Evolutionary conservation across 2,797 vertebrate species (phyloP).

Genomic region (Chromis chromis): DNA sequence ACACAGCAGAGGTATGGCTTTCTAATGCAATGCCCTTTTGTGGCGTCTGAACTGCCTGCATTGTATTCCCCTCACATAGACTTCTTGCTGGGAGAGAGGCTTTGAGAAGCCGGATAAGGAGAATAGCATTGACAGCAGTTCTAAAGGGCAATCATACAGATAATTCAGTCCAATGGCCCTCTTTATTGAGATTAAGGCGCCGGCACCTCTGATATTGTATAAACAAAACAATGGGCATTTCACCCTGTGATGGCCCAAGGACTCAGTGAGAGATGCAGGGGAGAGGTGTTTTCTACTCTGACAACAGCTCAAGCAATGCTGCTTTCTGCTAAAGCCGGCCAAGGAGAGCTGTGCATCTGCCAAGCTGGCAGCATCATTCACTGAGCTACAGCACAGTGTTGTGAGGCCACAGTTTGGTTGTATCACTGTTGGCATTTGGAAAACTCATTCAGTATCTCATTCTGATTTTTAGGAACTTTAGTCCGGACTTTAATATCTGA

Average conservation of each 20-base stretch:
- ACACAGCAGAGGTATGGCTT: slow-evolving; percentile 82
- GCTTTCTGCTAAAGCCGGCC: slow-evolving; percentile 50
- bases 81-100: slow-evolving; percentile 72
- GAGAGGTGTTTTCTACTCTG: slow-evolving; percentile 51
- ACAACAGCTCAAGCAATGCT: slow-evolving; percentile 50
- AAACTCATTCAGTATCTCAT: slow-evolving; percentile 8
- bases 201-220: slow-evolving; percentile 76
- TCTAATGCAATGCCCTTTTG: slow-evolving; percentile 84
- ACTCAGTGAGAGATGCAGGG: slow-evolving; percentile 54
- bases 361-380: slow-evolving; percentile 50
- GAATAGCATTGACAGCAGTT: slow-evolving; percentile 82
- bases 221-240: slow-evolving; percentile 79
- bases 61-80: slow-evolving; percentile 81
- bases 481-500: not conserved
- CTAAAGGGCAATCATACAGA: slow-evolving; percentile 83
- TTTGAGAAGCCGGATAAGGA: slow-evolving; percentile 79
- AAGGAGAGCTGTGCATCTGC: slow-evolving; percentile 39
- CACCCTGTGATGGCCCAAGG: slow-evolving; percentile 65
- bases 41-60: slow-evolving; percentile 76
- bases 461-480: slow-evolving; percentile 29
- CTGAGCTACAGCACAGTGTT: slow-evolving; percentile 29
- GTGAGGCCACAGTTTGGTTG: slow-evolving; percentile 52
- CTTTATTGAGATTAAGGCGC: slow-evolving; percentile 81
- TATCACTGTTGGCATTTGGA: slow-evolving; percentile 26
- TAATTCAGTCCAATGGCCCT: slow-evolving; percentile 80